These are phyloP conservation scores for Cyrtonyx montezumae DNA, from an alignment of 2,113 vertebrate species.

Conservation along the genomic window DNA sequence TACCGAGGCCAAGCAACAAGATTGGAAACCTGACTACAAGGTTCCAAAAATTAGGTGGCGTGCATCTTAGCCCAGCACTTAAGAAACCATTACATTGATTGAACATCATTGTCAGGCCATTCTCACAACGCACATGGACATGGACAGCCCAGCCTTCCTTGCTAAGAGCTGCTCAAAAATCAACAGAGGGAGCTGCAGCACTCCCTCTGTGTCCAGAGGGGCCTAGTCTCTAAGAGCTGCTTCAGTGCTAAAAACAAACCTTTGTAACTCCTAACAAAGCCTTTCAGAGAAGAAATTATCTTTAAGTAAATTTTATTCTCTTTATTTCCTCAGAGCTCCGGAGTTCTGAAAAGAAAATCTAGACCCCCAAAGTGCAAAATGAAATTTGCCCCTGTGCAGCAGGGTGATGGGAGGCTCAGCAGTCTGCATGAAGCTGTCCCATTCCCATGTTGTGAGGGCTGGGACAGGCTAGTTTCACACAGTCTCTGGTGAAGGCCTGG, in stretches of 20 bases:
- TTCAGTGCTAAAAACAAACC: background rate
- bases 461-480: background rate
- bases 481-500: background rate
- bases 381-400: background rate
- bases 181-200: constrained; percentile 16
- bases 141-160: background rate
- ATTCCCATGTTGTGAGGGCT: background rate
- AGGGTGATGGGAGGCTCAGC: background rate
- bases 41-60: background rate
- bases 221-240: background rate
- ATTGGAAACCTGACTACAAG: background rate
- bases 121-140: background rate
- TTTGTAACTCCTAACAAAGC: background rate
- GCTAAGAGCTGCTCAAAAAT: background rate
- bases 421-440: background rate
- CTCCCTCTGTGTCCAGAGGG: background rate
- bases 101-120: background rate
- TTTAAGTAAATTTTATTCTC: background rate
- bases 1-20: background rate
- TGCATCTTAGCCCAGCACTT: background rate
- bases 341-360: background rate
- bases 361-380: background rate
- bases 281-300: background rate
- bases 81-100: background rate
- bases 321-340: background rate